Evolutionary conservation across 2,797 vertebrate genomes (phyloP), one percentile per base, ranked within the genome.

Genomic region (Benthosema pterotum): DNA sequence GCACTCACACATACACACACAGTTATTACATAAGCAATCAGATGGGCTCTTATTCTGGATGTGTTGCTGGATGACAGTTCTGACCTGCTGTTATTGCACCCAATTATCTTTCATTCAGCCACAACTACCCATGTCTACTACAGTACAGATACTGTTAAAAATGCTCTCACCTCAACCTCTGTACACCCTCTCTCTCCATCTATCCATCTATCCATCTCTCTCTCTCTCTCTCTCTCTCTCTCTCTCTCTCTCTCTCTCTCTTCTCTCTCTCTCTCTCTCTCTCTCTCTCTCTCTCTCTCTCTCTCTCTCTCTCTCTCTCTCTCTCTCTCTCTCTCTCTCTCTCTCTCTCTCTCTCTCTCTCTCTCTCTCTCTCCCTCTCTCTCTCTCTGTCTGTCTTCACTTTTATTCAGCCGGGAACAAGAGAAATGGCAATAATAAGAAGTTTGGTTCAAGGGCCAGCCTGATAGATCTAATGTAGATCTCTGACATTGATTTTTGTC

Each of bases 401-500:
- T 14, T 11, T n/a, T 42, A 13, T 45, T 57, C 19, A 46, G 1
- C 25, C 65, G 52, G 53, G 42, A 55, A 16, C 18, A 9, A 22
- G 25, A 57, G 42, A 13, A 19, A 11, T 9, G 16, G 5, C 5
- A 52, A 22, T 13, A 46, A 25, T 16, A 58, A 13, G 14, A 17
- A n/a, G 12, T 19, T 16, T 13, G 46, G 42, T 57, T 42, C 45
- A 52, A 61, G 53, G 61, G 50, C 49, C 59, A 52, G 57, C 61
- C 71, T 45, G 32, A 71, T 65, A 52, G 52, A 61, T 72, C 71
- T 85, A 81, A 89, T 84, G 83, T 89, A 88, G 79, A 88, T 63
- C 82, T 86, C 86, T 83, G 67, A 86, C 86, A 89, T 88, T 80
- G 88, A 88, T 87, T 88, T 90, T 87, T 88, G 82, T 80, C 72